Evolutionary conservation across 2,113 vertebrate species (phyloP), one percentile per base, ranked within the genome.

Genomic region (Gallinago media): DNA sequence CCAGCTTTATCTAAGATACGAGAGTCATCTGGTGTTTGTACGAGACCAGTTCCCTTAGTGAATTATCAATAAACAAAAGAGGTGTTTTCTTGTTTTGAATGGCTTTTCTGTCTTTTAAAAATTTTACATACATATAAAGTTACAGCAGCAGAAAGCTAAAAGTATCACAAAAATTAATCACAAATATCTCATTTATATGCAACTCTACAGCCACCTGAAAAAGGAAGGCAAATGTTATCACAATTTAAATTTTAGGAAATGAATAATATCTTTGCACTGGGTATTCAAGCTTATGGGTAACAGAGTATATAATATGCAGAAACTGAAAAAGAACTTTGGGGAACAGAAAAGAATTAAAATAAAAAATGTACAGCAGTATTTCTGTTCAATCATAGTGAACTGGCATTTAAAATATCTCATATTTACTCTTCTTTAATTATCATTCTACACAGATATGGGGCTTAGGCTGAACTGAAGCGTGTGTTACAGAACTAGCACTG

Each of bases 351-450:
- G 2, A 65, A 77, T 67, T 49, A 59, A 83, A 91, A 65, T 68
- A 66, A 38, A 68, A 88, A 84, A 56, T 15, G 7, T 56, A 34
- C 52, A 74, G 5, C 0, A 2, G 11, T 34, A 47, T 70, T 6
- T 38, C 44, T 71, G 10, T 52, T 86, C 46, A 77, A 11, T 58
- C 55, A 49, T 55, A 74, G 29, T 67, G 49, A 96, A 73, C 5
- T 54, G 31, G 23, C 25, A 62, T 85, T 92, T 94, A 71, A 73
- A 83, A 82, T 87, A 73, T 67, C 17, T 77, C 13, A 3, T 91
- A 61, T 94, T 85, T 97, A 73, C 76, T 86, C 40, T 92, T 79
- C 21, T 88, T 82, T 89, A 82, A 92, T 87, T 93, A 77, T 92
- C 31, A 63, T 83, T 92, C 38, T 96, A 81, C 70, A 68, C 34